A percentile compares a stretch with the other conserved stretches of the same genome.
Conservation (phyloP, 1,140 invertebrate genomes). For the Spodoptera litura region DNA sequence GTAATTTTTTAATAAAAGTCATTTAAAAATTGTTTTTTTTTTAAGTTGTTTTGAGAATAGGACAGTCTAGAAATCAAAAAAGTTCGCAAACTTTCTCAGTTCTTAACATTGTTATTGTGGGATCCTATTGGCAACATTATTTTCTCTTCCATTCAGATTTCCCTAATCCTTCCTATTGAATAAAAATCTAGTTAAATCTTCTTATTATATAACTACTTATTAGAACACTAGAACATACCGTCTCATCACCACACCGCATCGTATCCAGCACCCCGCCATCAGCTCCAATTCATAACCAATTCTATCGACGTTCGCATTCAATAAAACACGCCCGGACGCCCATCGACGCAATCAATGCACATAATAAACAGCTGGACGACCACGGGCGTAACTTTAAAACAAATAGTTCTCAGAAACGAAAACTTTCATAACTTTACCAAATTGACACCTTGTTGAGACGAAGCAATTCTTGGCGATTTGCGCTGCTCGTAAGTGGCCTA, state of each 20-base stretch:
- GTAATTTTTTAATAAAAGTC: no score
- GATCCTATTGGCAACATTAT: no score
- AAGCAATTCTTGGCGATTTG: conserved; percentile 82
- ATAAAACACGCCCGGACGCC: conserved; percentile 71
- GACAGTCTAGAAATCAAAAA: no score
- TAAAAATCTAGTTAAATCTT: no score
- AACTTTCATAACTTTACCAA: conserved; percentile 84
- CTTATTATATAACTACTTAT: background rate
- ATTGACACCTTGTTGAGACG: conserved; percentile 84
- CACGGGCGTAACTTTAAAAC: conserved; percentile 73
- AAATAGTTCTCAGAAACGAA: conserved; percentile 82
- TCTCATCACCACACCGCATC: conserved; percentile 3
- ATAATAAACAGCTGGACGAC: conserved; percentile 71
- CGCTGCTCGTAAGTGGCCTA: conserved; percentile 82
- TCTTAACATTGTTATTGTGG: no score
- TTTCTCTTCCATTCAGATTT: no score
- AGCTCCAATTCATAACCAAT: conserved; percentile 49
- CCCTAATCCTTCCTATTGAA: no score
- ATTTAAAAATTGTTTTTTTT: no score
- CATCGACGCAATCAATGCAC: conserved; percentile 68
- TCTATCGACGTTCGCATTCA: conserved; percentile 65
- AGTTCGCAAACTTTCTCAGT: no score
- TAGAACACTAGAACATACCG: background rate
- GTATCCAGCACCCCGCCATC: background rate
- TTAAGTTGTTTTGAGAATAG: no score